Percentiles rank a stretch among this genome's conserved stretches.
These are phyloP conservation scores for Hyposoter dolosus DNA, from an alignment of 2,888 invertebrate species.

Conservation along the genomic window DNA sequence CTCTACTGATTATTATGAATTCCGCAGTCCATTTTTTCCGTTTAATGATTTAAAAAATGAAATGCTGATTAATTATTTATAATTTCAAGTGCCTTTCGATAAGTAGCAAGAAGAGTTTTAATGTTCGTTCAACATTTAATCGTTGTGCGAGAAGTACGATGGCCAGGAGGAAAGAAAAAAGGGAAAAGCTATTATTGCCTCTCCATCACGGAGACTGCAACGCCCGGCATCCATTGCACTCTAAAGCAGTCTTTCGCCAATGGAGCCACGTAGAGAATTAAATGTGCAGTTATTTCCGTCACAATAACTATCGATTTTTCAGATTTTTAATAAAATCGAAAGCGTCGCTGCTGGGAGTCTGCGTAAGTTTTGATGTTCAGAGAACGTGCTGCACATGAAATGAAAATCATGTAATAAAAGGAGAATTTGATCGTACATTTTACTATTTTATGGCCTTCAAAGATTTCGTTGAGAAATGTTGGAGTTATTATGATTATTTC, in stretches of 20 bases:
- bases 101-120: not conserved
- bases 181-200: constrained; percentile 6
- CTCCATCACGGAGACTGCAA: constrained; percentile 49
- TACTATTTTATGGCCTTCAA: too few species aligned
- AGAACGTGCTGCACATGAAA: too few species aligned
- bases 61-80: not conserved
- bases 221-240: constrained; percentile 37
- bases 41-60: not conserved
- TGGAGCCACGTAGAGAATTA: not conserved
- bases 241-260: constrained; percentile 28
- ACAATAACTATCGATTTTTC: too few species aligned
- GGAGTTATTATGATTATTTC: too few species aligned
- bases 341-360: too few species aligned
- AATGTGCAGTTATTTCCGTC: too few species aligned
- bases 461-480: too few species aligned
- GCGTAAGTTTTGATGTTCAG: too few species aligned
- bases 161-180: not conserved
- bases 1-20: too few species aligned
- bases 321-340: too few species aligned
- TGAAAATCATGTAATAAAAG: too few species aligned
- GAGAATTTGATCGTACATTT: too few species aligned
- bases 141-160: not conserved
- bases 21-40: not conserved
- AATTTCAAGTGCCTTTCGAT: not conserved
- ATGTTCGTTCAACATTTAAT: not conserved